Percentiles rank a stretch among this genome's conserved stretches.
phyloP scores from a whole-genome alignment of 2,113 vertebrate species.

The Chionodraco myersi region DNA sequence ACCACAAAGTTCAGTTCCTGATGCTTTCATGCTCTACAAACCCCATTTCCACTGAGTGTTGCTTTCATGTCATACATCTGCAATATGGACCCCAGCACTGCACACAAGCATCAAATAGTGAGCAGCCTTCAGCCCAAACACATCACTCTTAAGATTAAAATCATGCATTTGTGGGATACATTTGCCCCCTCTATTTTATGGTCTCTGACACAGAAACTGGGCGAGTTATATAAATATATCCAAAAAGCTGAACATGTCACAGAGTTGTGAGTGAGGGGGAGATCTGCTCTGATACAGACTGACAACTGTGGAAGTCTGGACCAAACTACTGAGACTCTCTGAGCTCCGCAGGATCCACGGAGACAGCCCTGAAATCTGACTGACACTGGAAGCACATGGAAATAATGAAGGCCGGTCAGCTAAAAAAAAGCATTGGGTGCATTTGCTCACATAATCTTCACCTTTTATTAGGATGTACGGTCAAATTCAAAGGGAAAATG shows the following conservation, averaged over 20 bases:
- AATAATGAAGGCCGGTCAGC: constrained; percentile 9
- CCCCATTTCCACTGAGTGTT: constrained; percentile 38
- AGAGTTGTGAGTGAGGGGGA: not conserved
- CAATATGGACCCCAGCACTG: constrained; percentile 15
- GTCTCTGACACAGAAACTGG: not conserved
- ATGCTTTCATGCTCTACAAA: constrained; percentile 62
- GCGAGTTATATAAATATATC: constrained; percentile 20
- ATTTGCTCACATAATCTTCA: not conserved
- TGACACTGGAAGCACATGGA: constrained; percentile 33
- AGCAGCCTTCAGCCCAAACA: not conserved
- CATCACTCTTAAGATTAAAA: not conserved
- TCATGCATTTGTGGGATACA: constrained; percentile 4
- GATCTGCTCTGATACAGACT: constrained; percentile 47
- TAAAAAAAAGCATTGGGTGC: constrained; percentile 5
- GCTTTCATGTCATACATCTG: constrained; percentile 31
- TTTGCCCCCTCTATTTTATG: not conserved
- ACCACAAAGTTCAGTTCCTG: not conserved
- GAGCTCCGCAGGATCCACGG: constrained; percentile 25
- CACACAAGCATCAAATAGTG: constrained; percentile 20
- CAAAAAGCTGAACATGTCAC: not conserved
- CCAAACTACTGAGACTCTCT: constrained; percentile 25
- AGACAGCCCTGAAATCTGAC: constrained; percentile 56
- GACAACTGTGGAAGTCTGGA: constrained; percentile 40
- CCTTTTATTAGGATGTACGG: constrained; percentile 12
- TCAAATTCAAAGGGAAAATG: constrained; percentile 37